phyloP scores from a whole-genome alignment of 2,888 invertebrate genomes.

The Osedax fenrisi region DNA sequence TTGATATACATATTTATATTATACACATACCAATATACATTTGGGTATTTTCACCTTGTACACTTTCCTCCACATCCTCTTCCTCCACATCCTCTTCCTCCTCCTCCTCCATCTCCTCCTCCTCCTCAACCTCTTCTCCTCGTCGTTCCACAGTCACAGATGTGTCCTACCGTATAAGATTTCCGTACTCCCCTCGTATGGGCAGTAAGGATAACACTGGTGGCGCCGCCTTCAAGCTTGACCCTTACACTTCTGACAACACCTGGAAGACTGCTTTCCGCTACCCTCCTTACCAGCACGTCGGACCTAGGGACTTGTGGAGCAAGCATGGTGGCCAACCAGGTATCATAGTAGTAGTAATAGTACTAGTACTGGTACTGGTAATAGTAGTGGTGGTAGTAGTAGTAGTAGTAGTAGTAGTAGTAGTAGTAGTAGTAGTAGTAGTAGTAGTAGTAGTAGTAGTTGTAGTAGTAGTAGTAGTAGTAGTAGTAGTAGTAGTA shows the following conservation, averaged over 20 bases:
- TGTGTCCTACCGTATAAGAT: constrained; percentile 22
- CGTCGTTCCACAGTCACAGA: neutral
- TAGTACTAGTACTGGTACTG: neutral
- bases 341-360: constrained; percentile 52
- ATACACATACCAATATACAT: neutral
- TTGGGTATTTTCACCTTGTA: neutral
- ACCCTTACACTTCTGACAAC: constrained; percentile 37
- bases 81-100: no score
- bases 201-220: neutral
- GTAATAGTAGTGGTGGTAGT: neutral
- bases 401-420: neutral
- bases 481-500: neutral
- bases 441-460: neutral
- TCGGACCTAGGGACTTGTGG: constrained; percentile 59
- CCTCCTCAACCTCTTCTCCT: no score
- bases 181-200: constrained; percentile 20
- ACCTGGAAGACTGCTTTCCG: constrained; percentile 63
- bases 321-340: constrained; percentile 56
- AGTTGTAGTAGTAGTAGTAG: neutral
- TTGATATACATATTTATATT: no score
- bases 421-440: neutral
- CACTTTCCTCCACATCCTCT: no score
- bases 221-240: neutral
- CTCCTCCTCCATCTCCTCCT: no score
- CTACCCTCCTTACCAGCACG: constrained; percentile 59